A percentile compares a stretch with the other conserved stretches of the same genome.
Evolutionary conservation across 2,113 vertebrate genomes (phyloP).

Genomic region (Prunella himalayana): DNA sequence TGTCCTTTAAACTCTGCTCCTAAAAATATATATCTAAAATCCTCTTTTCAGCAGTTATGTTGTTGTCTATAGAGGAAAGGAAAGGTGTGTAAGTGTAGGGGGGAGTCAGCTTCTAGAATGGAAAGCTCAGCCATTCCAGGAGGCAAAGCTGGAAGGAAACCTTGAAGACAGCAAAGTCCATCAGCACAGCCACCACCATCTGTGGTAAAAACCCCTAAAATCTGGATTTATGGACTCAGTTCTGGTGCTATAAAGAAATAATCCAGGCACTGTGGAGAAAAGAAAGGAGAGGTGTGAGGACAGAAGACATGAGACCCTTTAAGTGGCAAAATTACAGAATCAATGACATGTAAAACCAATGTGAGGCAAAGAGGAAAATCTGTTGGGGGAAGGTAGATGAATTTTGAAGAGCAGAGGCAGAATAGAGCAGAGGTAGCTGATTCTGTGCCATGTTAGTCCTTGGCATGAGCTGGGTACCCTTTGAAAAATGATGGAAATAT

Average conservation of each 20-base stretch:
- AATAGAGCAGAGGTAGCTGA: neutral
- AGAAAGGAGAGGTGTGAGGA: neutral
- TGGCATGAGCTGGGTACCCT: neutral
- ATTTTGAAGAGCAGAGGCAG: neutral
- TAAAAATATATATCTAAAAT: neutral
- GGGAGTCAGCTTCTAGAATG: neutral
- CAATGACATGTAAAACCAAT: neutral
- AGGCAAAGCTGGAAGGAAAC: neutral
- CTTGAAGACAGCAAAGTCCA: neutral
- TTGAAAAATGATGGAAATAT: neutral
- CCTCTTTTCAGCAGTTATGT: neutral
- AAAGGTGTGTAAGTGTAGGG: neutral
- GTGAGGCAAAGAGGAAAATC: neutral
- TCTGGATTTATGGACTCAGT: neutral
- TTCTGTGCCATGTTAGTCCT: neutral
- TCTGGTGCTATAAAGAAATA: neutral
- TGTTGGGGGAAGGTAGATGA: neutral
- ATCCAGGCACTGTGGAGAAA: neutral
- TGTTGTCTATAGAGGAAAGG: neutral
- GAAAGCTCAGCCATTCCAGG: neutral
- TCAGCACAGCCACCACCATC: neutral
- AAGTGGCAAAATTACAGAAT: neutral
- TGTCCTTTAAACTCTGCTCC: slow-evolving; percentile 21
- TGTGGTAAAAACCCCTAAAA: neutral
- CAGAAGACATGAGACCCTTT: neutral